Percentiles rank a stretch among this genome's conserved stretches.
phyloP scores from a whole-genome alignment of 2,888 invertebrate species.

The Conops quadrifasciatus region DNA sequence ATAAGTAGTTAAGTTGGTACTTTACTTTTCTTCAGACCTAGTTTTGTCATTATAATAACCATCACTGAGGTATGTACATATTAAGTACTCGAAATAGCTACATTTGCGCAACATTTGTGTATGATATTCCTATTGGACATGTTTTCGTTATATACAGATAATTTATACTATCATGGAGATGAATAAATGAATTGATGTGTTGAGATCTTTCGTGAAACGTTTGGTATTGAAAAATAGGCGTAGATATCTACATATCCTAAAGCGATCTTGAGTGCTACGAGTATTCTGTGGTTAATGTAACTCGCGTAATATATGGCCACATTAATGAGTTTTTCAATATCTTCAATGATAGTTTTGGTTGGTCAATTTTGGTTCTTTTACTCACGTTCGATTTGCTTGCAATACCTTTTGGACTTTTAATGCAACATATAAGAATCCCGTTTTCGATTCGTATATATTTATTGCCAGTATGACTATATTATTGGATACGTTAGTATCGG shows the following conservation, averaged over 20 bases:
- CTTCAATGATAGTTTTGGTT: conserved; percentile 41
- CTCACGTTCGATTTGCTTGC: conserved; percentile 41
- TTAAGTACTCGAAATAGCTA: background rate
- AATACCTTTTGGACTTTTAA: conserved; percentile 45
- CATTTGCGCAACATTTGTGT: conserved; percentile 27
- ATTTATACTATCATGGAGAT: conserved; percentile 41
- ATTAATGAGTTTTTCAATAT: conserved; percentile 38
- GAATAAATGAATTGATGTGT: conserved; percentile 35
- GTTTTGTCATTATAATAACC: conserved; percentile 20
- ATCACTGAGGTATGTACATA: conserved; percentile 22
- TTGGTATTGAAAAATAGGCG: conserved; percentile 23
- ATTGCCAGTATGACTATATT: conserved; percentile 48
- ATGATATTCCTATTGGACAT: conserved; percentile 12
- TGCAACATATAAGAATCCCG: conserved; percentile 19
- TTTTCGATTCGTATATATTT: conserved; percentile 43
- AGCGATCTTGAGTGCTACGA: conserved; percentile 48
- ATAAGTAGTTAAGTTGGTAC: conserved; percentile 42
- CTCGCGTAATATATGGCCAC: conserved; percentile 44
- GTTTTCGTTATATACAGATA: conserved; percentile 50
- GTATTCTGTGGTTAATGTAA: conserved; percentile 43
- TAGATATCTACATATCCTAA: conserved; percentile 30
- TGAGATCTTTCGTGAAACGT: conserved; percentile 12
- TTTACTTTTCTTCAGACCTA: conserved; percentile 39
- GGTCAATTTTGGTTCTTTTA: conserved; percentile 42
- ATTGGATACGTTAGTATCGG: conserved; percentile 45